phyloP scores from a whole-genome alignment of 2,113 vertebrate genomes.

The Erythrocebus patas region DNA sequence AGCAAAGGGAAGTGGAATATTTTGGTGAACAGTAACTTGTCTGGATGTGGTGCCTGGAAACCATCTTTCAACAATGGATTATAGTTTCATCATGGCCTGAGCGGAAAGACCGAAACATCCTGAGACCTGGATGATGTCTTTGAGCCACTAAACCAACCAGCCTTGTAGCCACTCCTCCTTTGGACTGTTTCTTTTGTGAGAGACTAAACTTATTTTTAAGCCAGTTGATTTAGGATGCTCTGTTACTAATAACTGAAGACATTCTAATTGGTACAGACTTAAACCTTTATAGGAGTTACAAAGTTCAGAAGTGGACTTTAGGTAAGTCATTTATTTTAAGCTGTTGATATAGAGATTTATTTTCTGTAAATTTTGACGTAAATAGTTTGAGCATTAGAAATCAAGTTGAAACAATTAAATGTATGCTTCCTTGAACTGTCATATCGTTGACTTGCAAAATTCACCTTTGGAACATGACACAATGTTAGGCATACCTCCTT shows the following conservation, averaged over 20 bases:
- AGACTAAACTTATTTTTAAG: background rate
- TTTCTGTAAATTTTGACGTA: constrained; percentile 56
- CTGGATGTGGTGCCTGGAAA: background rate
- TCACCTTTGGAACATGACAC: background rate
- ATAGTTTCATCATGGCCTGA: background rate
- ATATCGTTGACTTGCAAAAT: background rate
- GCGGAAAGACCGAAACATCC: background rate
- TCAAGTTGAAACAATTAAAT: constrained; percentile 36
- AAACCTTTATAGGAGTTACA: background rate
- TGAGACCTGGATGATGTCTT: background rate
- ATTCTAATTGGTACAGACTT: background rate
- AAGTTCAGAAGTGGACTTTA: constrained; percentile 16
- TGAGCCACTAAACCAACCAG: background rate
- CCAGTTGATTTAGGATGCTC: background rate
- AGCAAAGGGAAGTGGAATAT: background rate
- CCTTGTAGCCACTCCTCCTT: background rate
- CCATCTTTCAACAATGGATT: background rate
- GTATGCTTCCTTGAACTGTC: background rate
- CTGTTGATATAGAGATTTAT: constrained; percentile 26
- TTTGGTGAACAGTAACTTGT: background rate
- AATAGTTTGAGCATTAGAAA: constrained; percentile 41
- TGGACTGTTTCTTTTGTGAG: background rate
- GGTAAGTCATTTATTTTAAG: constrained; percentile 52
- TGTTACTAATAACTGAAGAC: constrained; percentile 2
- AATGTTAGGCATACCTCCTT: background rate